phyloP scores from a whole-genome alignment of 1,140 invertebrate genomes.

The Campoletis sonorensis region DNA sequence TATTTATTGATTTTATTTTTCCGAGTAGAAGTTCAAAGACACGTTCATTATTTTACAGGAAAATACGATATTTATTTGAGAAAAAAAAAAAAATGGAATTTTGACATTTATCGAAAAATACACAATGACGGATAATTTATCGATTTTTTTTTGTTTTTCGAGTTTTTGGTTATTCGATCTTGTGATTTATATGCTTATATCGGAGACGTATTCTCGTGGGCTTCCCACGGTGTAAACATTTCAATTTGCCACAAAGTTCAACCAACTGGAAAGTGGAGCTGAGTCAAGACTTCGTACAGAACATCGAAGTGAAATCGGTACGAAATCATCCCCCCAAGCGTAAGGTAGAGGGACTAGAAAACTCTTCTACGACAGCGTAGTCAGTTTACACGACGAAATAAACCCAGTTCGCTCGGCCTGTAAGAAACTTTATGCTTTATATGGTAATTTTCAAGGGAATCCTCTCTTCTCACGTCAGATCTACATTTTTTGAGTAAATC shows the following conservation, averaged over 20 bases:
- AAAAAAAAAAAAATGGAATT: neutral
- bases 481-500: neutral
- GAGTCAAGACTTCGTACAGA: neutral
- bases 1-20: too few species aligned
- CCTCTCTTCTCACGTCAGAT: conserved; percentile 73
- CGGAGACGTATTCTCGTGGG: neutral
- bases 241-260: conserved; percentile 36
- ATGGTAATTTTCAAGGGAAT: conserved; percentile 56
- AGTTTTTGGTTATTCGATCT: neutral
- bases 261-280: conserved; percentile 37
- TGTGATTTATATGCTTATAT: neutral
- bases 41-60: too few species aligned
- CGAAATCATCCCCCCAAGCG: neutral
- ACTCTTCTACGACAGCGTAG: neutral
- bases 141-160: too few species aligned
- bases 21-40: too few species aligned
- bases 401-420: conserved; percentile 28
- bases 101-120: too few species aligned
- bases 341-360: neutral
- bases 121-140: too few species aligned
- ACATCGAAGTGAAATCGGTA: conserved; percentile 5
- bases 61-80: too few species aligned
- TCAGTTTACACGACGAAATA: conserved; percentile 14
- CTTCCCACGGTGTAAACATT: conserved; percentile 38
- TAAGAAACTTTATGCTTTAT: conserved; percentile 57